Percentiles rank a stretch among this genome's conserved stretches.
These are phyloP conservation scores for Therioaphis trifolii DNA, from an alignment of 2,888 invertebrate species.

Conservation along the genomic window DNA sequence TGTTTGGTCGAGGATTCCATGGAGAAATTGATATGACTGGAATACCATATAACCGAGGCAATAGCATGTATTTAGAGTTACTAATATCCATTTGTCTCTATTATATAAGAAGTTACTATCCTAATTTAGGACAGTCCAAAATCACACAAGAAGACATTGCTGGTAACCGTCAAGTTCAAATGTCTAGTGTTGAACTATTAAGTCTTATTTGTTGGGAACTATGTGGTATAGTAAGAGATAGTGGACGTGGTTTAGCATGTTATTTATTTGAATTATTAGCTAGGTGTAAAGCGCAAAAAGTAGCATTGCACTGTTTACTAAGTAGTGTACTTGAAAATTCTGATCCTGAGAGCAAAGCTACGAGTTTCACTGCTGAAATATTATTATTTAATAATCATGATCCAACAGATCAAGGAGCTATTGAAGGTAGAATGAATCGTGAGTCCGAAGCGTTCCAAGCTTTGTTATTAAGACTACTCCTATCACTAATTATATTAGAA, in stretches of 20 bases:
- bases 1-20: slow-evolving; percentile 77
- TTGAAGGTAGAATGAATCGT: slow-evolving; percentile 68
- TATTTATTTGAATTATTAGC: slow-evolving; percentile 80
- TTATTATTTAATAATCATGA: slow-evolving; percentile 79
- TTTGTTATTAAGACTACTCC: slow-evolving; percentile 71
- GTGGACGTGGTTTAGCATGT: slow-evolving; percentile 80
- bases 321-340: slow-evolving; percentile 75
- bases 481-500: slow-evolving; percentile 81
- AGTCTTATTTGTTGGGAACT: slow-evolving; percentile 79
- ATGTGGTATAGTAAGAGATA: slow-evolving; percentile 79
- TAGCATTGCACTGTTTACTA: slow-evolving; percentile 82
- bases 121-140: slow-evolving; percentile 77
- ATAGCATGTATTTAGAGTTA: slow-evolving; percentile 85
- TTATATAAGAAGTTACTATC: slow-evolving; percentile 83
- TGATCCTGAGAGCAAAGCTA: slow-evolving; percentile 61
- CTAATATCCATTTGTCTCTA: slow-evolving; percentile 81
- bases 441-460: slow-evolving; percentile 66
- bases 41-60: slow-evolving; percentile 67
- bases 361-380: slow-evolving; percentile 78
- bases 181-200: slow-evolving; percentile 80
- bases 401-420: slow-evolving; percentile 68
- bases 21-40: slow-evolving; percentile 71
- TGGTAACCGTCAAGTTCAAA: slow-evolving; percentile 79
- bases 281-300: slow-evolving; percentile 86
- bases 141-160: slow-evolving; percentile 77